These are phyloP conservation scores for Pseudocheirus occidentalis DNA, from an alignment of 2,797 vertebrate species.

Conservation along the genomic window DNA sequence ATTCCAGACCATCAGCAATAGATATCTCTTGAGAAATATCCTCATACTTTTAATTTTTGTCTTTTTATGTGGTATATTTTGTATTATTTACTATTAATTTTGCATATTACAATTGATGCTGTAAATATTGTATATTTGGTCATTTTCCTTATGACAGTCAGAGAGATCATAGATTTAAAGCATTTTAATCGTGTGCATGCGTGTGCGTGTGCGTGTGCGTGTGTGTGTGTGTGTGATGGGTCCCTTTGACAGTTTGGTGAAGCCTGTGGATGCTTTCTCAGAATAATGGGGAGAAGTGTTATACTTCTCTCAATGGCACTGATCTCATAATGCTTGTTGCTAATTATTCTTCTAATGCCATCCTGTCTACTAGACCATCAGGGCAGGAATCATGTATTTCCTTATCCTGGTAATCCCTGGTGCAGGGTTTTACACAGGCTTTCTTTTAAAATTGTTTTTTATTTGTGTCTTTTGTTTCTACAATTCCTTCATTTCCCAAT, in stretches of 20 bases:
- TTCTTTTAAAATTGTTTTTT: background rate
- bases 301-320: background rate
- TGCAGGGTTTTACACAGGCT: background rate
- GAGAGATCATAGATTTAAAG: background rate
- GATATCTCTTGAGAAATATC: background rate
- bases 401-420: background rate
- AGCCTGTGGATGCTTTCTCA: background rate
- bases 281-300: background rate
- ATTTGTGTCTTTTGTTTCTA: background rate
- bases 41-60: background rate
- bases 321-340: background rate
- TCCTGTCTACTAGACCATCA: background rate
- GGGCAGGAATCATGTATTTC: background rate
- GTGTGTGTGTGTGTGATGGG: background rate
- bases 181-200: background rate
- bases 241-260: background rate
- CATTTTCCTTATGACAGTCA: background rate
- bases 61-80: too few species aligned
- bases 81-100: too few species aligned
- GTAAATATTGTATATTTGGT: background rate
- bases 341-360: background rate
- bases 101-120: too few species aligned
- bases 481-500: background rate
- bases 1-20: background rate
- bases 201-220: too few species aligned